These are phyloP conservation scores for Deilephila elpenor DNA, from an alignment of 2,888 invertebrate genomes.

Conservation along the genomic window DNA sequence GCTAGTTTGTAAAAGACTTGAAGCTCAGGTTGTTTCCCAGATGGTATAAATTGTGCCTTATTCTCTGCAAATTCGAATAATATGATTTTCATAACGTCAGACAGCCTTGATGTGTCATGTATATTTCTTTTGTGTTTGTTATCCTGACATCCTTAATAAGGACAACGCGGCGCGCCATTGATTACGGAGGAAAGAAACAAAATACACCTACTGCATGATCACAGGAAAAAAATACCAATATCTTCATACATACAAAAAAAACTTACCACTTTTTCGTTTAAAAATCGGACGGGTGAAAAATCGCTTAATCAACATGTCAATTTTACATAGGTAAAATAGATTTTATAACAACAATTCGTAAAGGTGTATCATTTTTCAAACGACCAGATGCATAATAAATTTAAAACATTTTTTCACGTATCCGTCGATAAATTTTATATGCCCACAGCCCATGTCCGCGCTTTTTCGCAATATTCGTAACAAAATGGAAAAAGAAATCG, in stretches of 20 bases:
- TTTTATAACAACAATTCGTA: background rate
- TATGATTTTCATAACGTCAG: too few relatives aligned
- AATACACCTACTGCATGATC: slow-evolving; percentile 2
- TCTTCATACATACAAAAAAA: background rate
- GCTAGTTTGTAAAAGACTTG: too few relatives aligned
- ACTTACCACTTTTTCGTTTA: too few relatives aligned
- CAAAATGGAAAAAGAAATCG: slow-evolving; percentile 27
- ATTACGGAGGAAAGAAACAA: background rate
- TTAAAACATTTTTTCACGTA: slow-evolving; percentile 18
- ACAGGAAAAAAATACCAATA: background rate
- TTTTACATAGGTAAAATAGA: background rate
- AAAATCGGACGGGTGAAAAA: too few relatives aligned
- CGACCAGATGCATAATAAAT: slow-evolving; percentile 20
- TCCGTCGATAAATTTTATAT: slow-evolving; percentile 23
- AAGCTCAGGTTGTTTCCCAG: too few relatives aligned
- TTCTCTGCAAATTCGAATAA: too few relatives aligned
- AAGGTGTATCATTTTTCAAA: slow-evolving; percentile 5
- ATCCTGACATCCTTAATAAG: background rate
- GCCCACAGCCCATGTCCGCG: slow-evolving; percentile 16
- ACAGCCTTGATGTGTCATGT: background rate
- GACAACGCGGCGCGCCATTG: slow-evolving; percentile 8
- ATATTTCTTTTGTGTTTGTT: slow-evolving; percentile 1
- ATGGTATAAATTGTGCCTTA: too few relatives aligned
- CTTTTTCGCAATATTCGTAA: slow-evolving; percentile 36
- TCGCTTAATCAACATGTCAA: too few relatives aligned